Conservation (phyloP, 2,113 vertebrate genomes). For the Laterallus jamaicensis region DNA sequence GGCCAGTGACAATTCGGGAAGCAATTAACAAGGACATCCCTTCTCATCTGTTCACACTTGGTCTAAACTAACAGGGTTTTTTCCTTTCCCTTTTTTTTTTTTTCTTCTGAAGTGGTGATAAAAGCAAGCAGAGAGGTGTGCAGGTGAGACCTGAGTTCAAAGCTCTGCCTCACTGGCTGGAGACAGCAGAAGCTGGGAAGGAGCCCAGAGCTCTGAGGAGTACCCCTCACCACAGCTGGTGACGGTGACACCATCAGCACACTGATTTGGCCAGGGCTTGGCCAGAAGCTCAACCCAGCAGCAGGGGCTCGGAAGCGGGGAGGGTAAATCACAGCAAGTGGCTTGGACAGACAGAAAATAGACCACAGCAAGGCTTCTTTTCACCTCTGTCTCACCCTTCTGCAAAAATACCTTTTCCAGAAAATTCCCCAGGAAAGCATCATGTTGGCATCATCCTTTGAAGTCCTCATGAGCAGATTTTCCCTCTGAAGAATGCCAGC, state of each 20-base stretch:
- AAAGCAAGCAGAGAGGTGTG: neutral
- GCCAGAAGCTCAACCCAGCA: neutral
- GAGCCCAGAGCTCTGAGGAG: accelerated
- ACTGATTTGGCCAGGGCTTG: neutral
- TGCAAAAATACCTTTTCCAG: neutral
- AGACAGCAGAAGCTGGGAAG: neutral
- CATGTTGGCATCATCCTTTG: neutral
- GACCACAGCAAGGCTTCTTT: neutral
- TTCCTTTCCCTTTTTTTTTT: neutral
- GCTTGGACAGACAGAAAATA: neutral
- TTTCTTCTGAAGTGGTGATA: neutral
- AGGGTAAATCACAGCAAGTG: neutral
- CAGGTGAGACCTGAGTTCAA: neutral
- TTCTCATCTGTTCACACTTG: neutral
- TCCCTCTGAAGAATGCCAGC: neutral
- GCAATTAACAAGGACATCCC: neutral
- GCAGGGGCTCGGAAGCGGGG: neutral
- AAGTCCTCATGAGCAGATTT: neutral
- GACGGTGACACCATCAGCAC: neutral
- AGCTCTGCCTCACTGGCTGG: neutral
- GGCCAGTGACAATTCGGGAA: neutral
- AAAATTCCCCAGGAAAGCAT: neutral
- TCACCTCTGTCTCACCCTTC: neutral
- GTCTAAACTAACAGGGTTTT: neutral
- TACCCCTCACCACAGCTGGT: accelerated